phyloP scores from a whole-genome alignment of 2,113 vertebrate genomes.

The Tetrax tetrax region DNA sequence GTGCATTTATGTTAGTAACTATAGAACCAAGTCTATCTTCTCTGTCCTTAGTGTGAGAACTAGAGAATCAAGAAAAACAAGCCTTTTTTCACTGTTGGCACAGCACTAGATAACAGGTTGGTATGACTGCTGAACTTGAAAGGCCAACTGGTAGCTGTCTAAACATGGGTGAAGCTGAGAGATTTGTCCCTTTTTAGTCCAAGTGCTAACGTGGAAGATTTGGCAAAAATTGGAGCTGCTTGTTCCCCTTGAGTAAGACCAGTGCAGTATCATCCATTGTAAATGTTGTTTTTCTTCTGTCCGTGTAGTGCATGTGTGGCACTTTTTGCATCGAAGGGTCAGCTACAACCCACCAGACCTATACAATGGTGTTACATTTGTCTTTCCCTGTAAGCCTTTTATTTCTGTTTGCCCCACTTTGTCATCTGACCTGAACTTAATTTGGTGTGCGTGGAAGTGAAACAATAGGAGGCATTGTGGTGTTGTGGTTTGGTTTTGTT shows the following conservation, averaged over 20 bases:
- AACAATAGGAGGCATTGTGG: background rate
- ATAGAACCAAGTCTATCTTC: background rate
- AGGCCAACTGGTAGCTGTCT: background rate
- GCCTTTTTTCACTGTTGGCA: background rate
- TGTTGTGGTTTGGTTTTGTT: too few species aligned
- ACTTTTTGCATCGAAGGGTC: background rate
- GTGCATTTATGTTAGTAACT: background rate
- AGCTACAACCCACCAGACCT: background rate
- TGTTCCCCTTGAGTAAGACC: background rate
- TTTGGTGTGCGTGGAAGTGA: background rate
- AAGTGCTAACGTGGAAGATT: background rate
- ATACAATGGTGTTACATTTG: background rate
- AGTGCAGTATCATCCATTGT: background rate
- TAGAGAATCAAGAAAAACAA: background rate
- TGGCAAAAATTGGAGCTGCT: background rate
- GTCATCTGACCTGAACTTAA: background rate
- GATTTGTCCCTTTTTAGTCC: background rate
- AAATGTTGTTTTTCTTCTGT: background rate
- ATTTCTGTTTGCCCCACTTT: background rate
- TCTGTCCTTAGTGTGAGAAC: background rate
- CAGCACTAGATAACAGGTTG: background rate
- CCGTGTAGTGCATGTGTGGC: fast-evolving
- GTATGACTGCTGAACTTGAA: background rate
- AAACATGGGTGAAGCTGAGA: background rate
- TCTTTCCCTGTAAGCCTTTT: background rate